Evolutionary conservation across 2,797 vertebrate genomes (phyloP), one percentile per base, ranked within the genome.

Genomic region (Enteromius fasciolatus): DNA sequence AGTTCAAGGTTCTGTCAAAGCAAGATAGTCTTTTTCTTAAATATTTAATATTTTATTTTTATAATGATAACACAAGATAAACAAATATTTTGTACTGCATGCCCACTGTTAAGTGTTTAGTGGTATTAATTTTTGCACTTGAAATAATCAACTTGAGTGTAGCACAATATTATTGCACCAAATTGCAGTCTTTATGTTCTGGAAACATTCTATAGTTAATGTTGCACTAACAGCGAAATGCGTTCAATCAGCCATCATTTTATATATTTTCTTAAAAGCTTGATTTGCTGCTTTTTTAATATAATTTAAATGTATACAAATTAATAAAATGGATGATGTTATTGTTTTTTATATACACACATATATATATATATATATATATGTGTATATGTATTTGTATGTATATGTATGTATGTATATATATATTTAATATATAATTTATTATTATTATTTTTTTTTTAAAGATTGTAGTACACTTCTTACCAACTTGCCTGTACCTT

Each of bases 161-260:
- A 81, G 84, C 75, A 77, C 80, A 54, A 63, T 83, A n/a, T 85
- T 61, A 59, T 82, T 84, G 78, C 70, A 67, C 76, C 80, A 83
- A 68, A 79, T 86, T 87, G 84, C 85, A 86, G 80, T 70, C 80
- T 86, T 89, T 85, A 86, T 73, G 86, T 84, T 80, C 88, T 70
- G 82, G 84, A 87, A 74, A 52, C 57, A 4, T 57, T 57, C n/a
- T 57, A 57, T 4, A 23, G 10, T n/a, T n/a, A 20, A 54, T 9
- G 8, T 9, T 54, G 7, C 18, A 20, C 50, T 52, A 20, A 54
- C 7, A 54, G 50, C 7, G 20, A 52, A 52, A 20, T 52, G 9
- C 54, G n/a, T 57, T 23, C 54, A 57, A 3, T 23, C 54, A 54
- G 18, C 3, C 50, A 54, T 54, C 50, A 54, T 54, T 39, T 9